A percentile compares a stretch with the other conserved stretches of the same genome.
These are phyloP conservation scores for Blomia tropicalis DNA, from an alignment of 2,888 invertebrate species.

Conservation along the genomic window DNA sequence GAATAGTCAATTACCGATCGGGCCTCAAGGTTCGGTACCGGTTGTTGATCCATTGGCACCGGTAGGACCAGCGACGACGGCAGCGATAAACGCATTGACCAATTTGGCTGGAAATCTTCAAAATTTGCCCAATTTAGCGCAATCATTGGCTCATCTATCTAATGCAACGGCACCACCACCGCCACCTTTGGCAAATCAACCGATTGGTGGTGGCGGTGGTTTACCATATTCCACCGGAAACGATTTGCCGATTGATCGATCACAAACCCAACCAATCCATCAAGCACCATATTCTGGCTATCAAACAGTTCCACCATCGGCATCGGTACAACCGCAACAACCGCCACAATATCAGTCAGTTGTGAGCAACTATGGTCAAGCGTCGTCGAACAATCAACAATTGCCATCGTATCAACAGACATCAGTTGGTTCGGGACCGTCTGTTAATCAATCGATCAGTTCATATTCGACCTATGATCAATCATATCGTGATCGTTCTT, in stretches of 20 bases:
- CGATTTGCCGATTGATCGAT: not conserved
- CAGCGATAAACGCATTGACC: conserved; percentile 23
- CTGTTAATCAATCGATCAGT: conserved; percentile 20
- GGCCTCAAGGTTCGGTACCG: not conserved
- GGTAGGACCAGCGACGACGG: not conserved
- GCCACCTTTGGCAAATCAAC: not conserved
- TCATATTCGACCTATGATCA: conserved; percentile 25
- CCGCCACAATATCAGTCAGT: too few relatives aligned
- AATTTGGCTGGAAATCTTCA: conserved; percentile 23
- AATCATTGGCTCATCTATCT: conserved; percentile 19
- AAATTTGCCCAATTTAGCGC: conserved; percentile 21
- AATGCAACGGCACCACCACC: not conserved
- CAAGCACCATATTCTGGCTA: not conserved
- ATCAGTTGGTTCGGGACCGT: not conserved
- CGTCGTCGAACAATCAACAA: not conserved
- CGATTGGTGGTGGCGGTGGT: too few relatives aligned
- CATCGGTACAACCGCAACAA: not conserved
- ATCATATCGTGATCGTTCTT: conserved; percentile 14
- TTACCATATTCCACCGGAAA: not conserved
- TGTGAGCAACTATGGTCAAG: not conserved
- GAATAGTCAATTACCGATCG: conserved; percentile 13
- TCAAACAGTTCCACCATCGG: not conserved
- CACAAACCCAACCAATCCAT: not conserved
- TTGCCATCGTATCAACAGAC: not conserved
- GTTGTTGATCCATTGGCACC: not conserved